Evolutionary conservation across 1,140 invertebrate species (phyloP).

Genomic region (Trachymyrmex septentrionalis): DNA sequence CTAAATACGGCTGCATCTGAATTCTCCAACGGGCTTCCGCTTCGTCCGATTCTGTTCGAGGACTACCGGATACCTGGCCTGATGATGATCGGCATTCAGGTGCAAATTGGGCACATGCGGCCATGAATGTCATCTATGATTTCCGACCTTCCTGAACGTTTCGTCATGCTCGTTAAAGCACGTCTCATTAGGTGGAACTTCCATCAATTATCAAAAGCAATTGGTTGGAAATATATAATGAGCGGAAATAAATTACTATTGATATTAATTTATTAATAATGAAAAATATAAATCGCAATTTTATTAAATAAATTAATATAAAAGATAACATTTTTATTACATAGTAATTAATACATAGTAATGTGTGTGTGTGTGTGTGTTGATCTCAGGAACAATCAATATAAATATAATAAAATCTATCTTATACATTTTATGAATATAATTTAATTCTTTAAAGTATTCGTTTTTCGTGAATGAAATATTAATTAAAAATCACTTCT

Average conservation of each 20-base stretch:
- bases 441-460: not conserved
- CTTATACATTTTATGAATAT: slow-evolving; percentile 18
- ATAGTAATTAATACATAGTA: not conserved
- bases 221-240: slow-evolving; percentile 7
- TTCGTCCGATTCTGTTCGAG: slow-evolving; percentile 19
- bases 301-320: not conserved
- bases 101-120: slow-evolving; percentile 68
- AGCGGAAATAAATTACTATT: slow-evolving; percentile 14
- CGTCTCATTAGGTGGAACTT: slow-evolving; percentile 39
- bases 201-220: slow-evolving; percentile 21
- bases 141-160: slow-evolving; percentile 56
- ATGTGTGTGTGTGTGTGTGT: not conserved
- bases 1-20: slow-evolving; percentile 65
- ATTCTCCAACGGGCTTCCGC: slow-evolving; percentile 27
- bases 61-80: slow-evolving; percentile 37
- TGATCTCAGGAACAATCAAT: not conserved
- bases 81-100: slow-evolving; percentile 65
- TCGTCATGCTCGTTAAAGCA: slow-evolving; percentile 39
- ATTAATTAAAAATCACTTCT: not conserved
- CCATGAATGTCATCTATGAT: slow-evolving; percentile 60
- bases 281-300: not conserved
- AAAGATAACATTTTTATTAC: not conserved
- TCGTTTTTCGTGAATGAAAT: not conserved
- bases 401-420: not conserved
- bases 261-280: slow-evolving; percentile 23